Base-by-base conservation (phyloP, 2,888 invertebrate species). In the Meteorus colon region DNA sequence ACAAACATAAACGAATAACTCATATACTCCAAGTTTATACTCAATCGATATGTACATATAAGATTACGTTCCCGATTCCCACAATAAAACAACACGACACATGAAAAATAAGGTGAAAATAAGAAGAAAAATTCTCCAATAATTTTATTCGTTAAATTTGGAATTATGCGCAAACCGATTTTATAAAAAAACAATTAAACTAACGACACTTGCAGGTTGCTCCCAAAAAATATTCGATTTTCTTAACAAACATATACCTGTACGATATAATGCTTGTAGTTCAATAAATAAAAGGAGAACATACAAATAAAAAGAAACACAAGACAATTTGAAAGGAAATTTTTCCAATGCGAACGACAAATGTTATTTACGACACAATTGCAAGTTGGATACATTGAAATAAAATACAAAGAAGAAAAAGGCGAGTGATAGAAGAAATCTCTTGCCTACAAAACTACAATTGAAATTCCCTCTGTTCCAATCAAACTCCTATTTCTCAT, bases 401-500 rank as follows among this genome's bases (percentile, higher is more conserved):
- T 27, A 69, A 16, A 12, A 34, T 34, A 4, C 19, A 55, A 59
- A 31, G 31, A 48, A 29, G 65, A 72, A 19, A 31, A 19, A 45
- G 19, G 31, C 37, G 16, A 45, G 55, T 41, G 55, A 76, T 60
- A 41, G 62, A 48, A 68, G 48, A 29, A 51, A 68, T 63, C 69
- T 60, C 19, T n/a, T 34, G n/a, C 14, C 24, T 41, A 41, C 83
- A 34, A 63, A 72, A 73, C 59, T 84, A 82, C 86, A 84, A 88
- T 87, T 87, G 86, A 84, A 87, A 86, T 86, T 87, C 85, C 82
- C 85, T 86, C 84, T 83, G 83, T 85, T 83, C 86, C 87, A 86
- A 88, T 88, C 87, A 87, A 87, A 87, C 83, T 85, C 84, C 86
- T 85, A 87, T 88, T 87, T 87, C 85, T 84, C 83, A 77, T 79